phyloP scores from a whole-genome alignment of 2,113 vertebrate species.

The Grammomys surdaster region DNA sequence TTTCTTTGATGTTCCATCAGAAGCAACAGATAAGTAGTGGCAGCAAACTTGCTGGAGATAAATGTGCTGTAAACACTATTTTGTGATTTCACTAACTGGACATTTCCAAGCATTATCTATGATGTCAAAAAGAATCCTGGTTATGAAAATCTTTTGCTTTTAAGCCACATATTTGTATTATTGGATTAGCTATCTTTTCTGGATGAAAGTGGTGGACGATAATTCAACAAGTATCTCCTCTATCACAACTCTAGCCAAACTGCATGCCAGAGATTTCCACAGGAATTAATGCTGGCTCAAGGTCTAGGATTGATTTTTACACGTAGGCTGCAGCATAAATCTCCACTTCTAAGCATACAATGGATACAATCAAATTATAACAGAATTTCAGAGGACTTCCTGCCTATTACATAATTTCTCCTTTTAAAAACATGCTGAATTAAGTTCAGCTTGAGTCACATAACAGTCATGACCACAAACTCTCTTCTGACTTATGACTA shows the following conservation, averaged over 20 bases:
- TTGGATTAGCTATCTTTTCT: conserved; percentile 43
- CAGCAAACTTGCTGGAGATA: not conserved
- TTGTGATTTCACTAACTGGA: conserved; percentile 31
- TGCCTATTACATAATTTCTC: not conserved
- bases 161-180: not conserved
- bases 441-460: conserved; percentile 2
- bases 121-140: conserved; percentile 20
- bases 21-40: not conserved
- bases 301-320: conserved; percentile 21
- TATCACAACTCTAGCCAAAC: not conserved
- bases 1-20: not conserved
- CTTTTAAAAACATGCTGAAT: conserved; percentile 41
- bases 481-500: not conserved
- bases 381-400: not conserved
- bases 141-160: conserved; percentile 49
- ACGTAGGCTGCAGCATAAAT: not conserved
- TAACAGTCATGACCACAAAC: not conserved
- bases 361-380: conserved; percentile 52
- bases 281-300: not conserved
- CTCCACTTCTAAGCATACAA: conserved; percentile 4
- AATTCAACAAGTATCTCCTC: conserved; percentile 38
- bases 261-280: not conserved
- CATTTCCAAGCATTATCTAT: conserved; percentile 16
- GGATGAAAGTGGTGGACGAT: conserved; percentile 4
- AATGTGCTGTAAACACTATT: not conserved